These are phyloP conservation scores for Acrobasis consociella DNA, from an alignment of 2,888 invertebrate genomes.

Conservation along the genomic window DNA sequence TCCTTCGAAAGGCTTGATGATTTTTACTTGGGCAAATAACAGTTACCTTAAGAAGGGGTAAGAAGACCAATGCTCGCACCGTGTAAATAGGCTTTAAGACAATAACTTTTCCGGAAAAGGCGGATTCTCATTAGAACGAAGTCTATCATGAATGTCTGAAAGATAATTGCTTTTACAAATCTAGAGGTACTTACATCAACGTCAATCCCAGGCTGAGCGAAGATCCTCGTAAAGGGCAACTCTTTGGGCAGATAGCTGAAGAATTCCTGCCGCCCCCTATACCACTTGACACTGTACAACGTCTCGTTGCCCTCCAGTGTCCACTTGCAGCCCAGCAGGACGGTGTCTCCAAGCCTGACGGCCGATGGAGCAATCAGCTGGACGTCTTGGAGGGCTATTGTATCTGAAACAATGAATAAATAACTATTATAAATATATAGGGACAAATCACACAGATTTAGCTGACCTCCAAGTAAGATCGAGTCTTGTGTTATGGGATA, in stretches of 20 bases:
- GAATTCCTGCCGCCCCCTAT: conserved; percentile 89
- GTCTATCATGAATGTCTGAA: no score
- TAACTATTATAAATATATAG: no score
- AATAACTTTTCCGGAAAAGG: no score
- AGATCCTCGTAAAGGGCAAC: conserved; percentile 88
- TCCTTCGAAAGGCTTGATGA: no score
- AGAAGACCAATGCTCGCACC: no score
- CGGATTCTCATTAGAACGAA: no score
- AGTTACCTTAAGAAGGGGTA: background rate
- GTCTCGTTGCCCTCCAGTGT: conserved; percentile 87
- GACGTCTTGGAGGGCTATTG: conserved; percentile 85
- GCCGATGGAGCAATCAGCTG: conserved; percentile 87
- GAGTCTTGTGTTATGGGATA: no score
- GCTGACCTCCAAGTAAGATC: no score
- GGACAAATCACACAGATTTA: no score
- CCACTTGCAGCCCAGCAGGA: conserved; percentile 88
- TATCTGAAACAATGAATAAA: conserved; percentile 82
- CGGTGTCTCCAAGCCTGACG: conserved; percentile 87
- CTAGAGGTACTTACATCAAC: conserved; percentile 90
- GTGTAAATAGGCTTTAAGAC: no score
- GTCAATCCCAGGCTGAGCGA: conserved; percentile 85
- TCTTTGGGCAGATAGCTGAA: conserved; percentile 91
- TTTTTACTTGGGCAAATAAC: no score
- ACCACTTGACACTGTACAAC: conserved; percentile 92
- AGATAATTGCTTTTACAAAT: no score